A percentile compares a stretch with the other conserved stretches of the same genome.
phyloP scores from a whole-genome alignment of 2,797 vertebrate genomes.

The Gymnocypris eckloni region DNA sequence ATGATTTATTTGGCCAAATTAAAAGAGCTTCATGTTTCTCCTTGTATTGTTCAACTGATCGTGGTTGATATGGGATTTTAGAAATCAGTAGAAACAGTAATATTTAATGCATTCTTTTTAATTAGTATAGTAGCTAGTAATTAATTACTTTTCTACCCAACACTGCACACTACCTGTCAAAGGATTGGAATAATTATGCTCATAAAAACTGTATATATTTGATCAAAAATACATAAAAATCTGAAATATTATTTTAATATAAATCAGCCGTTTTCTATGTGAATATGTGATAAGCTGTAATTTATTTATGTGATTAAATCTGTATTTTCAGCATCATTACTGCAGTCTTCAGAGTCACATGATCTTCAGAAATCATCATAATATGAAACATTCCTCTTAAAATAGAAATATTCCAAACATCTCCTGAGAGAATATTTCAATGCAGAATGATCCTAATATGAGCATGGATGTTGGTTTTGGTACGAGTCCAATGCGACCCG shows the following conservation, averaged over 20 bases:
- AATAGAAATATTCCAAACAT: neutral
- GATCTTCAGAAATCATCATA: neutral
- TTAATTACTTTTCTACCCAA: neutral
- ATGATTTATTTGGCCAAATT: neutral
- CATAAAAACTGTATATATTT: neutral
- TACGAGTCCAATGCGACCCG: neutral
- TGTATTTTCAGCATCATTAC: neutral
- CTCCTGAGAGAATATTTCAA: neutral
- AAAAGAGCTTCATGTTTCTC: neutral
- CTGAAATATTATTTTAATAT: neutral
- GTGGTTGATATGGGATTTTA: too few species aligned
- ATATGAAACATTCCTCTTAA: neutral
- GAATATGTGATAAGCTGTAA: neutral
- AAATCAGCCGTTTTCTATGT: neutral
- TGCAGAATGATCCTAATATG: neutral
- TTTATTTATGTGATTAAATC: neutral
- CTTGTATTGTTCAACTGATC: too few species aligned
- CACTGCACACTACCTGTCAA: neutral
- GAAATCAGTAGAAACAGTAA: too few species aligned
- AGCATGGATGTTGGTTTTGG: neutral
- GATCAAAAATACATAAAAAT: neutral
- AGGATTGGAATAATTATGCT: too few species aligned
- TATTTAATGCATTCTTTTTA: too few species aligned
- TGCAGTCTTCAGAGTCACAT: neutral
- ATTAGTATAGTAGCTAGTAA: too few species aligned